Evolutionary conservation across 2,113 vertebrate genomes (phyloP).

Genomic region (Oostethus manadensis): DNA sequence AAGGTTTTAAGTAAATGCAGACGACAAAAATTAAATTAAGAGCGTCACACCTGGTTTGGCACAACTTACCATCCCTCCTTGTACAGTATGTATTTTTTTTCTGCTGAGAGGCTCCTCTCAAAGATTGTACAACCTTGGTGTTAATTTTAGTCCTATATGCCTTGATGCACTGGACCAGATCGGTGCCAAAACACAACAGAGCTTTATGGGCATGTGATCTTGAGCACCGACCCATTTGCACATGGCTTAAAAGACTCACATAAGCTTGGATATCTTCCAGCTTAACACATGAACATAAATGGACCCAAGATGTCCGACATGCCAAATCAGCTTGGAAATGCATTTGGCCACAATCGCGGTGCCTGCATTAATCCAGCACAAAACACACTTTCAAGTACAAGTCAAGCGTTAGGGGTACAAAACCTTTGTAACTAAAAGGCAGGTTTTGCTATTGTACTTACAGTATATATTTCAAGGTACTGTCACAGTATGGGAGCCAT

Average conservation of each 20-base stretch:
- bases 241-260: conserved; percentile 34
- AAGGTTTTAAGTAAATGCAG: no score
- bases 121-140: conserved; percentile 5
- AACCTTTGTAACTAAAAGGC: not conserved
- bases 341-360: conserved; percentile 9
- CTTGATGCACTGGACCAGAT: conserved; percentile 40
- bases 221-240: conserved; percentile 32
- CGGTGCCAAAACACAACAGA: conserved; percentile 36
- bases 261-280: conserved; percentile 32
- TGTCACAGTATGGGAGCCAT: not conserved
- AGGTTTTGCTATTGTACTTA: no score
- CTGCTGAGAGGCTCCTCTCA: conserved; percentile 1
- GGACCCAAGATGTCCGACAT: conserved; percentile 12
- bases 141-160: conserved; percentile 30
- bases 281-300: conserved; percentile 27
- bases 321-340: conserved; percentile 4
- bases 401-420: not conserved
- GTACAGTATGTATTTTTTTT: conserved; percentile 6
- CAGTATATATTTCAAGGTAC: not conserved
- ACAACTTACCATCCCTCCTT: conserved; percentile 11
- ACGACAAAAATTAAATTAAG: no score
- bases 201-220: conserved; percentile 41
- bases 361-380: not conserved
- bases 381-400: not conserved
- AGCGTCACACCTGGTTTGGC: not conserved